A percentile compares a stretch with the other conserved stretches of the same genome.
phyloP scores from a whole-genome alignment of 2,797 vertebrate species.

The Pipistrellus pygmaeus region DNA sequence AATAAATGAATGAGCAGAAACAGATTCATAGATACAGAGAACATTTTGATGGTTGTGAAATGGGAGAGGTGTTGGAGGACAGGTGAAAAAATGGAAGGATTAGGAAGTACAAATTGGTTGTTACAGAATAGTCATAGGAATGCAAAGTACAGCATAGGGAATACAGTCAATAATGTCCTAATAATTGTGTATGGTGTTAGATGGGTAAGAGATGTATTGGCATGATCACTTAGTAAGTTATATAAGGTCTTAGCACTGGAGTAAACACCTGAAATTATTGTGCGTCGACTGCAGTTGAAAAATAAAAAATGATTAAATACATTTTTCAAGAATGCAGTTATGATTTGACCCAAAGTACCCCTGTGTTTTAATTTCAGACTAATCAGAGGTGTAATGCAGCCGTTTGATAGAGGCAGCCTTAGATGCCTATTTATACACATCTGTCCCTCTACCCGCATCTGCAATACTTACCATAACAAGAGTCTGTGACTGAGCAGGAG shows the following conservation, averaged over 20 bases:
- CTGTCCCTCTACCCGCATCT: neutral
- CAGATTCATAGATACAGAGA: neutral
- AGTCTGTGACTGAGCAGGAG: constrained; percentile 98
- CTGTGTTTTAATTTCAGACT: neutral
- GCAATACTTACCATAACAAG: constrained; percentile 95
- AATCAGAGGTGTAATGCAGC: neutral
- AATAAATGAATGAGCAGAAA: neutral
- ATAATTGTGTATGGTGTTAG: neutral
- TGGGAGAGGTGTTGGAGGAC: neutral
- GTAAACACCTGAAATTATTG: neutral
- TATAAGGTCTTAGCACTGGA: neutral
- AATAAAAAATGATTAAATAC: neutral
- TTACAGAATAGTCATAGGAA: neutral
- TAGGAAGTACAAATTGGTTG: neutral
- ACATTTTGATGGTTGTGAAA: neutral
- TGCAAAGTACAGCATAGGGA: neutral
- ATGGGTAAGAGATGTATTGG: neutral
- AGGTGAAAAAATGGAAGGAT: neutral
- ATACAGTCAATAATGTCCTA: neutral
- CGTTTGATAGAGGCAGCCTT: neutral
- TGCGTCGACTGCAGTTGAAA: neutral
- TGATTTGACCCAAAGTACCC: neutral
- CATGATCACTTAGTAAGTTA: neutral
- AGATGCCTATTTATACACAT: too few species aligned
- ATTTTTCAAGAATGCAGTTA: neutral